Conservation (phyloP, 2,113 vertebrate species). For the Ochotona curzoniae region DNA sequence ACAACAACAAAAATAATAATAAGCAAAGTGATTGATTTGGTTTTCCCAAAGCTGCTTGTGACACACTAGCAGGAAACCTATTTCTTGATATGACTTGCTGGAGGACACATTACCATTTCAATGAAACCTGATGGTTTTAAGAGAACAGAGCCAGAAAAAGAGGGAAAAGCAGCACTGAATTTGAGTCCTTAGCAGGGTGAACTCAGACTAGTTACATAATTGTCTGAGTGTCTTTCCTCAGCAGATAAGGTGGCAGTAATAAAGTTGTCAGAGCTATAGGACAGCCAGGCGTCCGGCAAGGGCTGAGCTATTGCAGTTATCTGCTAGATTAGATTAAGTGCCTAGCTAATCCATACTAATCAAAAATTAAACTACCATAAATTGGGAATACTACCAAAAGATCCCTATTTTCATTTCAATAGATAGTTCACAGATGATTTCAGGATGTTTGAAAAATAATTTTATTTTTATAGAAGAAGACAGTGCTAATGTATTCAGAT, state of each 20-base stretch:
- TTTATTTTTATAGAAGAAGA: conserved; percentile 59
- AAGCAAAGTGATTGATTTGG: conserved; percentile 15
- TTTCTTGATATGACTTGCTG: conserved; percentile 29
- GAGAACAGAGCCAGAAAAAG: neutral
- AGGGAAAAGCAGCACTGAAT: conserved; percentile 17
- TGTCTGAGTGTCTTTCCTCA: neutral
- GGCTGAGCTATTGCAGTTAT: neutral
- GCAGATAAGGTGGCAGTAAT: neutral
- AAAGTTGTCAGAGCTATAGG: neutral
- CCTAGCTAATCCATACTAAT: neutral
- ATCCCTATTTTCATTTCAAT: conserved; percentile 37
- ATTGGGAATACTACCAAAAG: neutral
- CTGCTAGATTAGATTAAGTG: neutral
- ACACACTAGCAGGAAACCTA: neutral
- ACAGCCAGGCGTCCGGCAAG: neutral
- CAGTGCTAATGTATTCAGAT: neutral
- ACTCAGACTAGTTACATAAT: conserved; percentile 26
- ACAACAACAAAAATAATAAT: conserved; percentile 37
- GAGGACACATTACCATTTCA: conserved; percentile 59
- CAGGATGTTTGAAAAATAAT: conserved; percentile 28
- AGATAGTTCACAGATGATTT: neutral
- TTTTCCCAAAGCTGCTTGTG: conserved; percentile 12
- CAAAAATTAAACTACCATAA: conserved; percentile 45
- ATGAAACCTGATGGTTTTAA: conserved; percentile 53
- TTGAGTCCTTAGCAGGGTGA: neutral